A percentile compares a stretch with the other conserved stretches of the same genome.
Conservation (phyloP, 1,140 invertebrate species). For the Caerostris darwini region DNA sequence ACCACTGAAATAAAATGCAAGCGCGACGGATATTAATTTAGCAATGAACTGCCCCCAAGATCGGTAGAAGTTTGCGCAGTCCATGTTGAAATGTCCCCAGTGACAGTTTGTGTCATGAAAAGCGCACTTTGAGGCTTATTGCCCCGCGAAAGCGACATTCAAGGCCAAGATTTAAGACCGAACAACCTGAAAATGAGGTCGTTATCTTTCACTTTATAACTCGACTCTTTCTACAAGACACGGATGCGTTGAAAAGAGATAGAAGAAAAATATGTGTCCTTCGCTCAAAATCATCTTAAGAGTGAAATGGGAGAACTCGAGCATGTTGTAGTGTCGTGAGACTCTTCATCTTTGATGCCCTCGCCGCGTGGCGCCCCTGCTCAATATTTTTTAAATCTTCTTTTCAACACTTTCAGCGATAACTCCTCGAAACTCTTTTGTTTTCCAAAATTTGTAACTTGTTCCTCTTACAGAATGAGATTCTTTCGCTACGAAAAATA, state of each 20-base stretch:
- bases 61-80: background rate
- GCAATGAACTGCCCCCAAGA: background rate
- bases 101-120: background rate
- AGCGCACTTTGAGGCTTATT: background rate
- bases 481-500: background rate
- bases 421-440: background rate
- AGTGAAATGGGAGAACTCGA: background rate
- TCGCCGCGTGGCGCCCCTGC: background rate
- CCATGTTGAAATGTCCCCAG: background rate
- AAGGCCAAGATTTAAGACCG: slow-evolving; percentile 7
- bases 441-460: background rate
- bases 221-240: slow-evolving; percentile 23
- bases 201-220: slow-evolving; percentile 45
- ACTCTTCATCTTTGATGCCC: background rate
- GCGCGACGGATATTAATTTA: background rate
- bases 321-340: background rate
- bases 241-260: background rate
- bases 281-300: background rate
- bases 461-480: background rate
- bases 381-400: background rate
- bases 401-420: background rate
- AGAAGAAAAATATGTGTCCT: slow-evolving; percentile 15
- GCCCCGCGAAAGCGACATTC: background rate
- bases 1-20: background rate
- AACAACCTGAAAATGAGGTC: slow-evolving; percentile 40